Percentiles rank a stretch among this genome's conserved stretches.
Evolutionary conservation across 2,888 invertebrate genomes (phyloP).

Genomic region (Macrophya annulata): DNA sequence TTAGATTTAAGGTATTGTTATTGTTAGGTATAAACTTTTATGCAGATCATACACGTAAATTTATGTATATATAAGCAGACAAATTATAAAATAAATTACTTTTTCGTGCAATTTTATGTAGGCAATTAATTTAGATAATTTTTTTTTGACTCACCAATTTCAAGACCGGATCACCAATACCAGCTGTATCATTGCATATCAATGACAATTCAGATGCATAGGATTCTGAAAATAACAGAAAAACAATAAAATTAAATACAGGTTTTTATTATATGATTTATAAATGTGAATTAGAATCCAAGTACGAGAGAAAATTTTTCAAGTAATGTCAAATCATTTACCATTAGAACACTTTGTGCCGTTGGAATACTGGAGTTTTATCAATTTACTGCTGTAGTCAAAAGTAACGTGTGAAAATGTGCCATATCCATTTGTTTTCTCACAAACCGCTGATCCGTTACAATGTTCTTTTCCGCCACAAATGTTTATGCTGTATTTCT

Average conservation of each 20-base stretch:
- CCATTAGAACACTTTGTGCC: conserved; percentile 69
- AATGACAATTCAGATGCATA: conserved; percentile 68
- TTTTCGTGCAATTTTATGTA: background rate
- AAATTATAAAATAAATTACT: background rate
- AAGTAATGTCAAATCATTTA: conserved; percentile 60
- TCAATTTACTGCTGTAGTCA: conserved; percentile 67
- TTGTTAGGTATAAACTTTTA: conserved; percentile 19
- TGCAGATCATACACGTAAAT: background rate
- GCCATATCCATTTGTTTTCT: conserved; percentile 68
- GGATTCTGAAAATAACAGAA: conserved; percentile 64
- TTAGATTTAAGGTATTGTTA: conserved; percentile 7
- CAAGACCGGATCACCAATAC: conserved; percentile 67
- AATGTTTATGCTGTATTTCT: conserved; percentile 68
- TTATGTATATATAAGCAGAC: background rate
- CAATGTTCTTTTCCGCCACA: conserved; percentile 68
- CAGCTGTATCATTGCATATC: conserved; percentile 65
- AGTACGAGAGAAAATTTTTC: background rate
- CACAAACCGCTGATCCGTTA: conserved; percentile 70
- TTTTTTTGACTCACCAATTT: conserved; percentile 67
- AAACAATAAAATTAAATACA: conserved; percentile 35
- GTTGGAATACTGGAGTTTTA: conserved; percentile 68
- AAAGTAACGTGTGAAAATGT: conserved; percentile 66
- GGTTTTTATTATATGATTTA: background rate
- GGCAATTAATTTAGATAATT: background rate
- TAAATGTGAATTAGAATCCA: conserved; percentile 55